These are phyloP conservation scores for Ibycter americanus DNA, from an alignment of 2,797 vertebrate species.

Conservation along the genomic window DNA sequence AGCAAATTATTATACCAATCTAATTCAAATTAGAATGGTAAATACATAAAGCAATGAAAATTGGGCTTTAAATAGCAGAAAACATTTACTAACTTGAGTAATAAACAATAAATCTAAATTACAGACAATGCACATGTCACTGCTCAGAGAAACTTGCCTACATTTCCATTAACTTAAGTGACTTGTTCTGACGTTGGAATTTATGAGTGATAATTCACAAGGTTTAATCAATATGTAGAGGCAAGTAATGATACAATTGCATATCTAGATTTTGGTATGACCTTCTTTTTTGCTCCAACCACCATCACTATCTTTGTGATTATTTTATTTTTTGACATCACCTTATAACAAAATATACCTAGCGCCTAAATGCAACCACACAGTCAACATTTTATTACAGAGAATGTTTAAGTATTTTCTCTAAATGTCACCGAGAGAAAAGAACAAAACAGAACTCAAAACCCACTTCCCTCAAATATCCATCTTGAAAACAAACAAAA, in stretches of 20 bases:
- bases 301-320: neutral
- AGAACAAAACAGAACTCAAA: neutral
- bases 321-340: neutral
- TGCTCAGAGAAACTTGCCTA: neutral
- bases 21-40: neutral
- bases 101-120: neutral
- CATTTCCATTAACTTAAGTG: neutral
- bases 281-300: neutral
- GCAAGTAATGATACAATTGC: neutral
- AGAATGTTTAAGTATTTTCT: neutral
- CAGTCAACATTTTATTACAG: neutral
- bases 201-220: neutral
- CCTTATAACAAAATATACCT: neutral
- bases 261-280: neutral
- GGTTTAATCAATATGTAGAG: neutral
- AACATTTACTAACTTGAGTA: neutral
- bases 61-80: neutral
- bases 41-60: neutral
- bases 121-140: neutral
- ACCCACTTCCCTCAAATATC: neutral
- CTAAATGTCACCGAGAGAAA: fast-evolving
- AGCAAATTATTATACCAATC: neutral
- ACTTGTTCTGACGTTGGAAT: neutral
- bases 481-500: neutral
- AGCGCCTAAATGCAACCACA: neutral